Evolutionary conservation across 1,140 invertebrate genomes (phyloP), one percentile per base, ranked within the genome.

Genomic region (Scaptodrosophila lebanonensis): DNA sequence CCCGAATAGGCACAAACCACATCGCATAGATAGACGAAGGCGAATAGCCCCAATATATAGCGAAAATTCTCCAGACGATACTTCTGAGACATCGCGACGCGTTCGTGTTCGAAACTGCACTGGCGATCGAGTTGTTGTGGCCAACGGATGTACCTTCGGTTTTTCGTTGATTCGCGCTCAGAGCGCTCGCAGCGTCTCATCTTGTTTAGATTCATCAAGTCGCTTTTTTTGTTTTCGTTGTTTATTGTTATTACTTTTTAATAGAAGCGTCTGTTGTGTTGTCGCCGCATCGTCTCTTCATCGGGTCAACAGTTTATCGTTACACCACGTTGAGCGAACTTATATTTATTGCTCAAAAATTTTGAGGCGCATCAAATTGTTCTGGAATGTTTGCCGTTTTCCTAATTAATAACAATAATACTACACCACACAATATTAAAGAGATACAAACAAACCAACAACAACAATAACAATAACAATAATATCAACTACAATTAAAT

Each of bases 201-300:
- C 7, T 25, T 38, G 33, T 43, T 54, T 50, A 40, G 57, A 75
- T 63, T 66, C 47, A 56, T 64, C 72, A 77, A 71, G 66, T 77
- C 45, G 51, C 50, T 36, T 42, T 18, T 43, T 48, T 33, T 13
- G 57, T 40, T 32, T 29, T 39, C 50, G 47, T 65, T 79, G 64
- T 72, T 77, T 77, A 67, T 61, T 72, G 62, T 77, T 77, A 77
- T 79, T 77, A 65, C 64, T 73, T 67, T 77, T 79, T 72, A 68
- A 77, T 77, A 72, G 72, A 79, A 71, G 72, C 43, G 57, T 36
- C 38, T 43, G 29, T 49, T 18, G 25, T 9, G 16, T 33, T 20
- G 53, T 49, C 29, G 48, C 58, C 52, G 47, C 7, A 11, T 49
- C 13, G 44, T 30, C 66, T 40, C 18, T 51, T 43, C 40, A 44